Base-by-base conservation (phyloP, 2,888 invertebrate genomes). In the Andrena bicolor region DNA sequence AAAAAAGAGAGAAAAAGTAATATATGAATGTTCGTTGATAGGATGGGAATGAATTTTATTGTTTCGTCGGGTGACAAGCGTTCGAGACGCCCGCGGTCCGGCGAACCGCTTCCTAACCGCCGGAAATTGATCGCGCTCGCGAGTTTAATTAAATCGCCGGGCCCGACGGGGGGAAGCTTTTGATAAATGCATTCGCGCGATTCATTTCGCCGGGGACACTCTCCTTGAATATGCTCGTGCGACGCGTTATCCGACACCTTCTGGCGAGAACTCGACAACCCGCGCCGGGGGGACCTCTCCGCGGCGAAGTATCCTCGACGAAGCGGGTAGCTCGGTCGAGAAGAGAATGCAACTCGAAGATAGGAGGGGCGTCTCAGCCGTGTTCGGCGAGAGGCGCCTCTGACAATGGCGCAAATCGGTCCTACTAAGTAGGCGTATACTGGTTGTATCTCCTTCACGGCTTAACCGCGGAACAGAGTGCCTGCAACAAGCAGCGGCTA, bases 391-490 rank as follows among this genome's bases (percentile, higher is more conserved):
- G 20, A 8, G 68, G 78, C 28, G 84, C 80, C 85, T 83, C 83
- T 82, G 76, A 86, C 78, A 85, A 75, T 77, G 82, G 84, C 82
- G 82, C 79, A 87, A 89, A 89, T 80, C 82, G 87, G 78, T 85
- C 78, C 80, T 87, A 77, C 74, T 78, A 78, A 41, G 16, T 41
- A 41, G 41, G 73, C 76, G 81, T 78, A 82, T 82, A 88, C 82
- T 79, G 82, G 56, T 56, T 56, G 56, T 77, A 81, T 88, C 85
- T 87, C 76, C 83, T 85, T 80, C 71, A 70, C 83, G 80, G 77
- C 76, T 86, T 76, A 83, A 85, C 77, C 85, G 86, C 77, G 82
- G 83, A 83, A 56, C 80, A 82, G 87, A 88, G 88, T 86, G 87
- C 87, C 88, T 88, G 76, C 70, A 80, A 84, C 56, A 79, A 85